Evolutionary conservation across 2,797 vertebrate species (phyloP).

Genomic region (Oreortyx pictus): DNA sequence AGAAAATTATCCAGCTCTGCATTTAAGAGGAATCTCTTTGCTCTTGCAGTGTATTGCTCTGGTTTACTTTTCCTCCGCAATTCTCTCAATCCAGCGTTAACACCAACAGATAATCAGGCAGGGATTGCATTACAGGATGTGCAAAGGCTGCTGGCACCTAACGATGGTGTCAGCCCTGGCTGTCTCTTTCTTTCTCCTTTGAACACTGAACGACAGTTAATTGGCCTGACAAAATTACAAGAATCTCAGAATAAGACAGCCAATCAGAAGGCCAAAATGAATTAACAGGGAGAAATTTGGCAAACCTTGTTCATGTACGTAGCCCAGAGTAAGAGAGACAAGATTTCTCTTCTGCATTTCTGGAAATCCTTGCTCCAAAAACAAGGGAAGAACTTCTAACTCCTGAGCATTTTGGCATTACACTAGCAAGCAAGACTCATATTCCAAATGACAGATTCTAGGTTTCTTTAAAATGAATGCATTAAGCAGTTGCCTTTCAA

Average conservation of each 20-base stretch:
- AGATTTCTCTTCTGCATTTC: conserved; percentile 22
- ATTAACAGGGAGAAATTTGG: conserved; percentile 81
- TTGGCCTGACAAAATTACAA: conserved; percentile 90
- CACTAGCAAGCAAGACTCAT: neutral
- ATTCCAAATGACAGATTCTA: neutral
- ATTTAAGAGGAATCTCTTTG: neutral
- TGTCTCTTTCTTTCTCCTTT: conserved; percentile 71
- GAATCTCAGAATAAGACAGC: conserved; percentile 86
- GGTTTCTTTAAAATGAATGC: conserved; percentile 78
- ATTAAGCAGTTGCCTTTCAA: conserved; percentile 82
- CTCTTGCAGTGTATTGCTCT: neutral
- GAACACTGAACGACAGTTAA: conserved; percentile 80
- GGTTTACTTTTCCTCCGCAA: conserved; percentile 39
- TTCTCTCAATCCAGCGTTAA: conserved; percentile 16
- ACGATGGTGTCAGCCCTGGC: conserved; percentile 57
- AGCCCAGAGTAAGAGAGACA: conserved; percentile 13
- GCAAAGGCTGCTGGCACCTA: conserved; percentile 68
- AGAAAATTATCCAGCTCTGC: neutral
- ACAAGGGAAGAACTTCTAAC: neutral
- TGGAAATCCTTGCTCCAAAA: conserved; percentile 13
- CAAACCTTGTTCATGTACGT: conserved; percentile 41
- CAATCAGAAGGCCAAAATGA: conserved; percentile 90
- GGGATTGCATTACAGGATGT: conserved; percentile 68
- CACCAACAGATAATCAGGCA: conserved; percentile 55
- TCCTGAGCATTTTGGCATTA: neutral